These are phyloP conservation scores for Corella eumyota DNA, from an alignment of 23 tunicate genomes.

Conservation along the genomic window DNA sequence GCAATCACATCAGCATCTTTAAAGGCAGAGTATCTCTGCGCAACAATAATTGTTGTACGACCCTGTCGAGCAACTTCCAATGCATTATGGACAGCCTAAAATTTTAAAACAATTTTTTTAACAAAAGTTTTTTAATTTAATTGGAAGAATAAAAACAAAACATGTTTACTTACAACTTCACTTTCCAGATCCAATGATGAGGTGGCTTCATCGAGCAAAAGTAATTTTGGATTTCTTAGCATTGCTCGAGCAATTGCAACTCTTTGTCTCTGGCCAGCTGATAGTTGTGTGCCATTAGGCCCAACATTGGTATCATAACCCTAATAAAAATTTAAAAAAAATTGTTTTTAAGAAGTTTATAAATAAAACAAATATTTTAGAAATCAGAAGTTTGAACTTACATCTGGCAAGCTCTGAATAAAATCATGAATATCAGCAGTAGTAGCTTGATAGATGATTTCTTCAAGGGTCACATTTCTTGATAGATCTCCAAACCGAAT, in stretches of 20 bases:
- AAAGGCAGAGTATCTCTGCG: conserved; percentile 34
- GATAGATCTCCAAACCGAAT: conserved; percentile 7
- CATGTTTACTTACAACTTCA: too few species aligned
- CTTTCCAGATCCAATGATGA: conserved; percentile 3
- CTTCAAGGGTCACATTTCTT: too few species aligned
- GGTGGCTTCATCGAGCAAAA: conserved; percentile 2
- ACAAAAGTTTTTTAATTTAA: too few species aligned
- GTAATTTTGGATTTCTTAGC: background rate
- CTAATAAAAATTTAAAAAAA: background rate
- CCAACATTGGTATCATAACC: conserved; percentile 1
- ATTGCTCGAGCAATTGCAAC: conserved; percentile 5
- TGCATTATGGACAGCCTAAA: conserved; percentile 40
- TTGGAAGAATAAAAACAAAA: too few species aligned
- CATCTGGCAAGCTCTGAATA: too few species aligned
- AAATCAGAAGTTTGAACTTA: background rate
- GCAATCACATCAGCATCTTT: conserved; percentile 40
- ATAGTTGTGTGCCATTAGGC: background rate
- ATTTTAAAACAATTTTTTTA: too few species aligned
- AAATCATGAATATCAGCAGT: too few species aligned
- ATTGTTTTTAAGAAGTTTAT: background rate
- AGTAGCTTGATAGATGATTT: too few species aligned
- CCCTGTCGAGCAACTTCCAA: conserved; percentile 25
- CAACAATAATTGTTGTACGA: conserved; percentile 32
- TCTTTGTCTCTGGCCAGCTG: conserved; percentile 3
- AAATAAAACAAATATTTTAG: background rate